Evolutionary conservation across 2,113 vertebrate species (phyloP), one percentile per base, ranked within the genome.

Genomic region (Engraulis encrasicolus): DNA sequence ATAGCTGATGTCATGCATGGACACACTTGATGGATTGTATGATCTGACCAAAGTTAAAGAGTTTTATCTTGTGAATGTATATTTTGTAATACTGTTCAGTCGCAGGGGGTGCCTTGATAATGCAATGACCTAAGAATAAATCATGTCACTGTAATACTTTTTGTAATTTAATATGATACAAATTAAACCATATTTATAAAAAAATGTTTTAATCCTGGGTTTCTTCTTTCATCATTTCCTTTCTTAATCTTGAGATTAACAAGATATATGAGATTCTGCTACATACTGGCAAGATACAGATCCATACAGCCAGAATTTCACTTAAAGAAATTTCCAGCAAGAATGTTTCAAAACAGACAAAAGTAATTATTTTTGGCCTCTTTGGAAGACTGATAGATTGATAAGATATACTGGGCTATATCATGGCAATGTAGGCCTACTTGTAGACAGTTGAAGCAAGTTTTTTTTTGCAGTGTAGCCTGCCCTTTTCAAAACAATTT

Each of bases 31-130:
- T 78, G 37, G 78, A 84, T 80, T 84, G 83, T 84, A 7, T 83
- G 50, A 79, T 52, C 78, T 45, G 78, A 58, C 66, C 66, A 74
- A 74, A 74, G 66, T 74, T 34, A 31, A 36, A 74, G 58, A 79
- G 40, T 37, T 83, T 45, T 79, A 61, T 83, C 78, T 27, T 58
- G 78, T 84, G 83, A 84, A 84, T 84, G 78, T 84, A 80, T 86
- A 50, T 79, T 66, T 71, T 80, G 50, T 74, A 17, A 74, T 31
- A 23, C 11, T 66, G 6, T 7, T 66, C 11, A 18, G 27, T 19
- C 34, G 66, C 66, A 74, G 66, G 1, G 1, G 34, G 17, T 74
- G 66, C 27, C 66, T 0, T 66, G 58, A 31, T 31, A 74, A 23
- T 74, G 66, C 66, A 74, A 34, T 74, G 66, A n/a, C n/a, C n/a